Conservation (phyloP, 2,888 invertebrate genomes). For the Tachina lurida region DNA sequence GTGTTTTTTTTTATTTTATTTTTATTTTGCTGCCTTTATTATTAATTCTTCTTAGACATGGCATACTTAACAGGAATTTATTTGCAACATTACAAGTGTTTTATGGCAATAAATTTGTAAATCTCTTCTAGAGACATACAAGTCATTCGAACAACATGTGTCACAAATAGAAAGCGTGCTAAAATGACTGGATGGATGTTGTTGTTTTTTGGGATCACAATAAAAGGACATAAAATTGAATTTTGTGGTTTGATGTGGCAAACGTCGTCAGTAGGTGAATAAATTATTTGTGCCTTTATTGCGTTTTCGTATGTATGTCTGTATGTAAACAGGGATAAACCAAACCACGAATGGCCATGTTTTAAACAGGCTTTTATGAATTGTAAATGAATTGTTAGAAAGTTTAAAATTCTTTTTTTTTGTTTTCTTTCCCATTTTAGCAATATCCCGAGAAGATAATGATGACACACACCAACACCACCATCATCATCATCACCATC, state of each 20-base stretch:
- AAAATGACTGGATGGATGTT: neutral
- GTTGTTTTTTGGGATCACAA: constrained; percentile 47
- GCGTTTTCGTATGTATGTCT: neutral
- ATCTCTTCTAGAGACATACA: neutral
- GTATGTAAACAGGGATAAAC: constrained; percentile 4
- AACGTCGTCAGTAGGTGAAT: constrained; percentile 6
- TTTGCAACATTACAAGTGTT: neutral
- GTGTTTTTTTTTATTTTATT: neutral
- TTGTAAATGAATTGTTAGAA: constrained; percentile 33
- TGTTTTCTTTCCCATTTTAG: constrained; percentile 85
- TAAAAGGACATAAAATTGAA: constrained; percentile 63
- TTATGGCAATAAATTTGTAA: constrained; percentile 13
- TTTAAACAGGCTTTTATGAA: constrained; percentile 25
- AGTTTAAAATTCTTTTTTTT: constrained; percentile 3
- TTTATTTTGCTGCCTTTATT: neutral
- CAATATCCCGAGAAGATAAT: constrained; percentile 95
- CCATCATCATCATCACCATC: constrained; percentile 85
- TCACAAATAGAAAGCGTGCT: constrained; percentile 4
- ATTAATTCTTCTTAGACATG: constrained; percentile 31
- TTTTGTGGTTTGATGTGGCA: constrained; percentile 58
- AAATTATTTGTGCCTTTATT: neutral
- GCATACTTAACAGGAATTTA: constrained; percentile 25
- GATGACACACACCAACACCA: constrained; percentile 86
- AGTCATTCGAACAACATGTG: constrained; percentile 16
- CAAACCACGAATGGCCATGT: neutral